Percentiles rank a stretch among this genome's conserved stretches.
Evolutionary conservation across 1,140 invertebrate genomes (phyloP).

Genomic region (Sycophaga agraensis): DNA sequence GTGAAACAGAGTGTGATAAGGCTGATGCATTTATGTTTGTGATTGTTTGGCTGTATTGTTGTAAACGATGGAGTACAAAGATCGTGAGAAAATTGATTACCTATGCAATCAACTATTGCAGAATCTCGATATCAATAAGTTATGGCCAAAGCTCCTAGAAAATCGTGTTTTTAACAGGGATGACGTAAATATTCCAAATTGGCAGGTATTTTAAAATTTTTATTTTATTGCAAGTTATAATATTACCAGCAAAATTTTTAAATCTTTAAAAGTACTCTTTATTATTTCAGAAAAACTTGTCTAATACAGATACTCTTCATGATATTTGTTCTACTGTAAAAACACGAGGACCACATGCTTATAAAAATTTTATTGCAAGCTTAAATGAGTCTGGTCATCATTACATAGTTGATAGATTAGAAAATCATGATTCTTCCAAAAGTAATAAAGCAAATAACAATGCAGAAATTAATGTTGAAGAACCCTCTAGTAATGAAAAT

Average conservation of each 20-base stretch:
- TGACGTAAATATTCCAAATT: conserved; percentile 40
- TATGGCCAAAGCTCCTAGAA: conserved; percentile 42
- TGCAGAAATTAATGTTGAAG: background rate
- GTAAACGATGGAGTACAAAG: conserved; percentile 35
- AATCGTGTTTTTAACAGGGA: conserved; percentile 40
- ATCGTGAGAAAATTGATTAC: conserved; percentile 38
- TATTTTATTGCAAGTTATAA: background rate
- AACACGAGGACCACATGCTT: conserved; percentile 46
- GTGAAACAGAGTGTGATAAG: background rate
- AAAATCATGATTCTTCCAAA: conserved; percentile 6
- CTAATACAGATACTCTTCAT: conserved; percentile 20
- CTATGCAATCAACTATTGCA: conserved; percentile 32
- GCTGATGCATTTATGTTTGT: background rate
- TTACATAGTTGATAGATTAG: conserved; percentile 35
- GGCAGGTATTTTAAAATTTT: conserved; percentile 37
- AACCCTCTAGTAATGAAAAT: conserved; percentile 14
- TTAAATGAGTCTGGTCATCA: conserved; percentile 37
- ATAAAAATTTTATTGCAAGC: conserved; percentile 35
- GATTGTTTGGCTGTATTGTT: background rate
- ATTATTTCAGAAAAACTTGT: conserved; percentile 32
- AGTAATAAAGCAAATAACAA: conserved; percentile 12
- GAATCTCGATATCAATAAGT: conserved; percentile 32
- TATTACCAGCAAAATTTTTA: background rate
- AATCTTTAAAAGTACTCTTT: background rate
- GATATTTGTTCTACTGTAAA: conserved; percentile 40